Evolutionary conservation across 2,113 vertebrate species (phyloP).

Genomic region (Urocitellus parryii): DNA sequence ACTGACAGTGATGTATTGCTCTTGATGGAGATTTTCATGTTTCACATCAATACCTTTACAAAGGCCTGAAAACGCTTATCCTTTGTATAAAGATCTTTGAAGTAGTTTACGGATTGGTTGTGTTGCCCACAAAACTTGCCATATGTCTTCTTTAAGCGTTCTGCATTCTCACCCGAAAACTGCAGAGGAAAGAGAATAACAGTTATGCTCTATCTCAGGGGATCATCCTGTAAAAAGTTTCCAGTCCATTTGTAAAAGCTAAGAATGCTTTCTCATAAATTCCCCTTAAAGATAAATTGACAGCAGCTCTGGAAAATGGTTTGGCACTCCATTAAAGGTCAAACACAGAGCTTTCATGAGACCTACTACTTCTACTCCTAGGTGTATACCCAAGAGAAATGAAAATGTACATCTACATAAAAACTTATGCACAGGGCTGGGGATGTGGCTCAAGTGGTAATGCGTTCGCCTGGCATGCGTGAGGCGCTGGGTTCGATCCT

Average conservation of each 20-base stretch:
- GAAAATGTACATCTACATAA: not conserved
- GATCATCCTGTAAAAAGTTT: not conserved
- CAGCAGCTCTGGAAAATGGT: not conserved
- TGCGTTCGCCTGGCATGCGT: no score
- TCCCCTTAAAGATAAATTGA: not conserved
- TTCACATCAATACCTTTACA: conserved; percentile 89
- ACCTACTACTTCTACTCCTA: not conserved
- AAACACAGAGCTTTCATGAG: not conserved
- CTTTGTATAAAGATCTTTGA: conserved; percentile 95
- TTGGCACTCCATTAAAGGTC: not conserved
- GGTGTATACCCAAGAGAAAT: not conserved
- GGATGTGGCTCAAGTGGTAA: no score
- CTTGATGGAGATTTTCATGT: fast-evolving
- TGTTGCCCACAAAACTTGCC: conserved; percentile 97
- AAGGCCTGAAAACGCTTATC: conserved; percentile 98
- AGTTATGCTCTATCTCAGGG: not conserved
- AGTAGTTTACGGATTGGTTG: conserved; percentile 95
- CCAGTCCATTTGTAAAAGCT: not conserved
- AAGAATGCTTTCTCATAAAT: not conserved
- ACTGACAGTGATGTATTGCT: fast-evolving
- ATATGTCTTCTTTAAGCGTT: conserved; percentile 94
- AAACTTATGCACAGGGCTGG: not conserved
- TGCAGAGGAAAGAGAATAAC: conserved; percentile 74
- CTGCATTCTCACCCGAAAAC: conserved; percentile 95
- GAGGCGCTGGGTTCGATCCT: no score